Evolutionary conservation across 1,140 invertebrate species (phyloP).

Genomic region (Heliconius congener): DNA sequence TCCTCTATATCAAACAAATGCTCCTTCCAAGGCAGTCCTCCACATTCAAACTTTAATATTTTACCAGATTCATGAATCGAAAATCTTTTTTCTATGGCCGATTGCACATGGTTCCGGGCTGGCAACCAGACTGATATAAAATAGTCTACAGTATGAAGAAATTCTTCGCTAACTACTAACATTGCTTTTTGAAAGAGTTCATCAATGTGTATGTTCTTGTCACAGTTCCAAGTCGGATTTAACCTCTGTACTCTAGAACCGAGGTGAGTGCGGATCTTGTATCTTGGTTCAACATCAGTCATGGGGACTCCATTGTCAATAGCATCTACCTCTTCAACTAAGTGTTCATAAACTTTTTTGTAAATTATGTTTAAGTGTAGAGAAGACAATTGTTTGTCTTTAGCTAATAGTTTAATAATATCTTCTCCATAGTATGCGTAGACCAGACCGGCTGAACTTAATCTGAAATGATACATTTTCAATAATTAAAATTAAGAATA

Average conservation of each 20-base stretch:
- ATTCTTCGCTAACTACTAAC: slow-evolving; percentile 90
- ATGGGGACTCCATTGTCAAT: slow-evolving; percentile 97
- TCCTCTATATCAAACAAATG: slow-evolving; percentile 93
- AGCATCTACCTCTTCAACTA: slow-evolving; percentile 97
- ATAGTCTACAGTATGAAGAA: slow-evolving; percentile 87
- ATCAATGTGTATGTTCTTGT: slow-evolving; percentile 79
- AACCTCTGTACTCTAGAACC: slow-evolving; percentile 88
- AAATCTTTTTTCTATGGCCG: slow-evolving; percentile 87
- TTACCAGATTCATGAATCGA: slow-evolving; percentile 86
- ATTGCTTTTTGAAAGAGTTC: slow-evolving; percentile 89
- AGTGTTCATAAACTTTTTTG: slow-evolving; percentile 92
- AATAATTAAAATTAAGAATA: neutral
- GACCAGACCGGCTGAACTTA: slow-evolving; percentile 97
- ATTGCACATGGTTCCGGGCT: slow-evolving; percentile 87
- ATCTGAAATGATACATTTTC: slow-evolving; percentile 81
- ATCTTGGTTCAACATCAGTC: slow-evolving; percentile 88
- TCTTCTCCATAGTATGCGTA: slow-evolving; percentile 95
- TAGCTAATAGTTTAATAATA: slow-evolving; percentile 84
- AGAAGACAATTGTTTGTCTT: slow-evolving; percentile 59
- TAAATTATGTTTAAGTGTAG: slow-evolving; percentile 85
- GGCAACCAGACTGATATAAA: slow-evolving; percentile 91
- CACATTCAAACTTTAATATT: slow-evolving; percentile 87
- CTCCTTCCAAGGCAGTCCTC: slow-evolving; percentile 92
- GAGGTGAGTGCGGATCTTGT: slow-evolving; percentile 90
- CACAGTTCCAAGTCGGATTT: slow-evolving; percentile 94